Conservation (phyloP, 2,888 invertebrate genomes). For the Pristionchus arcanus region DNA sequence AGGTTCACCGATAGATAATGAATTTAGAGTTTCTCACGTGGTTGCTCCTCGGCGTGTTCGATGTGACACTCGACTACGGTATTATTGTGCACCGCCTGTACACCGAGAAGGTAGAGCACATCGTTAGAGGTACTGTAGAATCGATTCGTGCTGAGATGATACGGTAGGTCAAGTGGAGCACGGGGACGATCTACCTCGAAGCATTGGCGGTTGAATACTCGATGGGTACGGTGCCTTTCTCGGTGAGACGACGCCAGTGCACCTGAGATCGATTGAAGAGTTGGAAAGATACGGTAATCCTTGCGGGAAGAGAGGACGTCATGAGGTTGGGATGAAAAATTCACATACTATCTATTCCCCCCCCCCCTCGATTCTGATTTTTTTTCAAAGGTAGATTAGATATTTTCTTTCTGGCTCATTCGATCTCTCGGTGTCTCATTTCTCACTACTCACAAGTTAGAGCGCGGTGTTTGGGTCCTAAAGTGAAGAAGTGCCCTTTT, state of each 20-base stretch:
- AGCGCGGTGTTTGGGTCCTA: too few species aligned
- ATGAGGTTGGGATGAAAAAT: too few species aligned
- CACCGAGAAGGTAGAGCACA: not conserved
- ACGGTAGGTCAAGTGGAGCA: not conserved
- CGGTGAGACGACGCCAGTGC: constrained; percentile 36
- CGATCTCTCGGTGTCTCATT: too few species aligned
- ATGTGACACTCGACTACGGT: constrained; percentile 48
- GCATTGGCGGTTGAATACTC: not conserved
- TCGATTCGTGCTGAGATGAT: not conserved
- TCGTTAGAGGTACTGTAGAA: constrained; percentile 29
- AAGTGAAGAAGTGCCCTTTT: too few species aligned
- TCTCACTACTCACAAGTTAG: too few species aligned
- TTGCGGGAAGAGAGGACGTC: too few species aligned
- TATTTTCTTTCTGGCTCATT: too few species aligned
- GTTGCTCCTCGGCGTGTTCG: not conserved
- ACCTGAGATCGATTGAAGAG: constrained; percentile 22
- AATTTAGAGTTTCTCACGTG: not conserved
- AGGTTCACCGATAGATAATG: not conserved
- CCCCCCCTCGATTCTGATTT: too few species aligned
- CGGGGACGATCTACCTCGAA: not conserved
- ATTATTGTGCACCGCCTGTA: constrained; percentile 26
- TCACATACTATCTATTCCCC: too few species aligned
- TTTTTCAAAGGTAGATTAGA: too few species aligned
- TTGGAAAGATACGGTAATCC: not conserved
- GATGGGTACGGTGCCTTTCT: not conserved